These are phyloP conservation scores for Ruditapes philippinarum DNA, from an alignment of 1,140 invertebrate species.

Conservation along the genomic window DNA sequence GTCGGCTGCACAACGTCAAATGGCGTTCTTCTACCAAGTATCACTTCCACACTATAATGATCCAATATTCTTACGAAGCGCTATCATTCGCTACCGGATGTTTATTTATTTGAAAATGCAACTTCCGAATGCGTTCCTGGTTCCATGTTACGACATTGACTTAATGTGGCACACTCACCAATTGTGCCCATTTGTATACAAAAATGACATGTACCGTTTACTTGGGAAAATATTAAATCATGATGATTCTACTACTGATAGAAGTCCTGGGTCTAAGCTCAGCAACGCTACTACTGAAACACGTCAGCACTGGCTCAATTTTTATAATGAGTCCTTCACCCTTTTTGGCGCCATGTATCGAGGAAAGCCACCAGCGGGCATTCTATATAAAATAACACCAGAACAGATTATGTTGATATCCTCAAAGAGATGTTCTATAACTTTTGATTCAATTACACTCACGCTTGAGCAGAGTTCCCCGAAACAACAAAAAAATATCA, in stretches of 20 bases:
- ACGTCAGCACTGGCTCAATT: slow-evolving; percentile 67
- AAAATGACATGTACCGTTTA: slow-evolving; percentile 83
- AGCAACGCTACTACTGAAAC: slow-evolving; percentile 63
- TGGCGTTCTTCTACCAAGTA: slow-evolving; percentile 85
- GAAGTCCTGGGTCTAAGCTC: slow-evolving; percentile 83
- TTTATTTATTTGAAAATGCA: slow-evolving; percentile 85
- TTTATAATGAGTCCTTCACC: slow-evolving; percentile 74
- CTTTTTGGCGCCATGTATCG: slow-evolving; percentile 80
- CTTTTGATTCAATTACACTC: neutral
- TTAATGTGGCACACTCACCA: slow-evolving; percentile 87
- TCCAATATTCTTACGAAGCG: slow-evolving; percentile 83
- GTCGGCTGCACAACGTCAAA: slow-evolving; percentile 84
- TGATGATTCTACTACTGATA: slow-evolving; percentile 86
- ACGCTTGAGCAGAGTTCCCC: neutral
- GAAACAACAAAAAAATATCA: neutral
- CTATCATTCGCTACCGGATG: slow-evolving; percentile 85
- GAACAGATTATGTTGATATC: neutral
- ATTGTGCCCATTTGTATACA: slow-evolving; percentile 84
- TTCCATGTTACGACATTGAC: slow-evolving; percentile 87
- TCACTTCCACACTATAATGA: slow-evolving; percentile 87
- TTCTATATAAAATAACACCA: slow-evolving; percentile 21
- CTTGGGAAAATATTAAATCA: slow-evolving; percentile 85
- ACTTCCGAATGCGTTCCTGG: slow-evolving; percentile 85
- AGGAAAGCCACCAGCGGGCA: slow-evolving; percentile 74
- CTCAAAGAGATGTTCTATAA: neutral